A percentile compares a stretch with the other conserved stretches of the same genome.
Evolutionary conservation across 1,140 invertebrate species (phyloP).

Genomic region (Stegodyphus dumicola): DNA sequence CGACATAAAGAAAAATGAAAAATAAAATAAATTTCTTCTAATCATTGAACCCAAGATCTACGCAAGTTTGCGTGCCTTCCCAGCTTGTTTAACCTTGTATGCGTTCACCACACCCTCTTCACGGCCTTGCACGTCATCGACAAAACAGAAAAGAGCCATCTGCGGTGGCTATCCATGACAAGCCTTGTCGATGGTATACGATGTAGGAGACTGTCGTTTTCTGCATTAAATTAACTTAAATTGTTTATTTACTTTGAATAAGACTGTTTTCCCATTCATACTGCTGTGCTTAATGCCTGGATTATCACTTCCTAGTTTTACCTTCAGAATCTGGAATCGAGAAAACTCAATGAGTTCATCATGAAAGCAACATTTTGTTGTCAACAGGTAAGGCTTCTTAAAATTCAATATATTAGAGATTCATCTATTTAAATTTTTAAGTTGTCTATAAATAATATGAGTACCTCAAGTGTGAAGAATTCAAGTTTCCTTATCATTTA

Average conservation of each 20-base stretch:
- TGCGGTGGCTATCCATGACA: neutral
- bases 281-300: too few relatives aligned
- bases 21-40: conserved; percentile 14
- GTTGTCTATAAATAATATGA: too few relatives aligned
- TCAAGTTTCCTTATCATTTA: too few relatives aligned
- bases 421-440: too few relatives aligned
- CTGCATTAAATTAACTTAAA: neutral
- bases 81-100: conserved; percentile 41
- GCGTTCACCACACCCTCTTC: conserved; percentile 5
- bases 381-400: too few relatives aligned
- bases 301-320: too few relatives aligned
- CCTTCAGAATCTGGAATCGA: too few relatives aligned
- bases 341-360: too few relatives aligned
- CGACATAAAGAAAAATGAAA: neutral
- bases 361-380: too few relatives aligned
- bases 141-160: conserved; percentile 17
- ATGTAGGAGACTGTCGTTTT: neutral
- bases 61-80: neutral
- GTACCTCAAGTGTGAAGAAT: too few relatives aligned
- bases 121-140: neutral
- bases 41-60: conserved; percentile 29
- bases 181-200: neutral
- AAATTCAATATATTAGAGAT: too few relatives aligned
- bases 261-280: too few relatives aligned
- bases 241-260: neutral